phyloP scores from a whole-genome alignment of 2,797 vertebrate genomes.

The Cyclopterus lumpus region DNA sequence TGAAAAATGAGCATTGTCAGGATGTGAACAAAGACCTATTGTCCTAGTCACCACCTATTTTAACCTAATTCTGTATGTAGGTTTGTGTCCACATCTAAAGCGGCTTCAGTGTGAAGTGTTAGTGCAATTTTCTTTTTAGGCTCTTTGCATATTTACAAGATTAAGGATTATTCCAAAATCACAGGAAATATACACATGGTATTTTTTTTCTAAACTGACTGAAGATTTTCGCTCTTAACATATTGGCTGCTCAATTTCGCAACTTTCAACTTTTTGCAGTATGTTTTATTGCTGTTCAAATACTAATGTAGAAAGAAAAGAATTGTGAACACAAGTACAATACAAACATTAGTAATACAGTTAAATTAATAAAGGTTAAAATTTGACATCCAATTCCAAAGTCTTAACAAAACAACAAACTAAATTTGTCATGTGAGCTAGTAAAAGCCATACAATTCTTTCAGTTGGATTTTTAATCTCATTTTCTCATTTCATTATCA shows the following conservation, averaged over 20 bases:
- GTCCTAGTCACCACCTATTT: conserved; percentile 62
- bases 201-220: conserved; percentile 3
- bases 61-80: conserved; percentile 44
- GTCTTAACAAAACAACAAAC: not conserved
- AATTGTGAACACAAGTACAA: not conserved
- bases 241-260: not conserved
- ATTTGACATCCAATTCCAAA: not conserved
- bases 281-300: conserved; percentile 6
- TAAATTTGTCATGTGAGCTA: not conserved
- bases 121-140: conserved; percentile 3
- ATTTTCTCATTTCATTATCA: no score
- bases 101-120: conserved; percentile 19
- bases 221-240: no score
- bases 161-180: conserved; percentile 19
- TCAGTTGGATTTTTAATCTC: not conserved
- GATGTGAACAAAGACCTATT: conserved; percentile 66
- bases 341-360: not conserved
- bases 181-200: not conserved
- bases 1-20: conserved; percentile 79
- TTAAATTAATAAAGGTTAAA: no score
- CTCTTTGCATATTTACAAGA: not conserved
- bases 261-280: not conserved
- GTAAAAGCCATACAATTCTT: not conserved
- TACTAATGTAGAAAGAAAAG: not conserved
- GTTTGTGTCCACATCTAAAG: conserved; percentile 41